Base-by-base conservation (phyloP, 2,113 vertebrate species). In the Hirundichthys speculiger region DNA sequence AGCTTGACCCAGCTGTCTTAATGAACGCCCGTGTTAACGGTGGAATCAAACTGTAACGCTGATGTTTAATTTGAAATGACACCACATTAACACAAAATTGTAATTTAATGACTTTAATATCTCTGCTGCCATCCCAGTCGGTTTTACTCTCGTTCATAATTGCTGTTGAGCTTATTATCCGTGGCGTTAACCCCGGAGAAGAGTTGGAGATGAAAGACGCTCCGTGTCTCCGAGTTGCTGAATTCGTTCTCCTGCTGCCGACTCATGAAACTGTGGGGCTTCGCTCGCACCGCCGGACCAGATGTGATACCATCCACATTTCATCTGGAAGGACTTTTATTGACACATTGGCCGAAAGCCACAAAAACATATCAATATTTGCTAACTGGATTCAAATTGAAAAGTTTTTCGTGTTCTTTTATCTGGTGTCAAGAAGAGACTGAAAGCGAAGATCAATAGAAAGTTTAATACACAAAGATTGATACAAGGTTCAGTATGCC, bases 101-200 rank as follows among this genome's bases (percentile, higher is more conserved):
- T 27, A 72, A 25, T 62, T 69, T 75, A 73, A 76, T 82, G 53
- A 70, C 63, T 49, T 67, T 42, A 53, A 64, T 77, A 71, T 40
- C 62, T 53, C 8, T 34, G 20, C 49, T 40, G 40, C 47, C 3
- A 38, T 57, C 57, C 53, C 1, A 34, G 20, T 47, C 62, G 53
- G 62, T 75, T 82, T 82, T 19, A 71, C 54, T 15, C 46, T 57
- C 20, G 38, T 55, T 53, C n/a, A 41, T 55, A 57, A 56, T 56
- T 49, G 14, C 55, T 60, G 19, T 10, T 40, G 49, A 73, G 49
- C 40, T 19, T 43, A n/a, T 56, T 48, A 55, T 58, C 46, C 52
- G n/a, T 16, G 18, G 27, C 12, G 24, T 54, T 61, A 55, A 41
- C 13, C 11, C 47, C 19, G 16, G 9, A 15, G 18, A n/a, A 45